Percentiles rank a stretch among this genome's conserved stretches.
phyloP scores from a whole-genome alignment of 2,797 vertebrate species.

The Sebastes itinus region DNA sequence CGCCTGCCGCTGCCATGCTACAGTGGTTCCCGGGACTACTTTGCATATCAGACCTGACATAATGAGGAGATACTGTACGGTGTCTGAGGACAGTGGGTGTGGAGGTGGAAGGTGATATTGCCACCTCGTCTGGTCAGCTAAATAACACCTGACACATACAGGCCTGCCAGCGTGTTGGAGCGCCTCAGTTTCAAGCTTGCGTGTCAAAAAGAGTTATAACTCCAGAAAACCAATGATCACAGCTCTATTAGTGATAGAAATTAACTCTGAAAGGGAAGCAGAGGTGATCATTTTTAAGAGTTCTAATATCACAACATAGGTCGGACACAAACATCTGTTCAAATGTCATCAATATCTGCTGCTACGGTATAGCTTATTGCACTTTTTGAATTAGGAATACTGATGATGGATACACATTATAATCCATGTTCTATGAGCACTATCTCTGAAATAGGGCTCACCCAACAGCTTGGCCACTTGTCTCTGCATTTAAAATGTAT shows the following conservation, averaged over 20 bases:
- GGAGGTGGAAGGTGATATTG: constrained; percentile 61
- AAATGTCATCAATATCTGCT: background rate
- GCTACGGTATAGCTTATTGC: background rate
- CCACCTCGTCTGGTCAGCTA: constrained; percentile 39
- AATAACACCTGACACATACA: constrained; percentile 41
- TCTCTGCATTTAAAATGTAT: constrained; percentile 2
- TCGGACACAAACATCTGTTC: background rate
- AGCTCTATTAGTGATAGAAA: background rate
- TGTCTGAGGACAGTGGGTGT: constrained; percentile 60
- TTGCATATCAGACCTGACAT: constrained; percentile 68
- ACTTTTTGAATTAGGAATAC: background rate
- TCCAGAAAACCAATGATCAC: background rate
- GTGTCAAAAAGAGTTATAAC: constrained; percentile 5
- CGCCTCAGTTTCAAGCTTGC: constrained; percentile 20
- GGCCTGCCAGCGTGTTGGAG: constrained; percentile 13
- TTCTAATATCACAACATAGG: background rate
- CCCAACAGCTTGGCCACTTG: background rate
- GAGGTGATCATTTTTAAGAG: background rate
- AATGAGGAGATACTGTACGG: constrained; percentile 59
- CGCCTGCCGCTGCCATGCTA: constrained; percentile 27
- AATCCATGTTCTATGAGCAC: background rate
- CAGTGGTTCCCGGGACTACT: constrained; percentile 42
- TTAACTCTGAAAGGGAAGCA: background rate
- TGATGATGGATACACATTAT: background rate
- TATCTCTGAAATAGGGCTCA: background rate